Conservation (phyloP, 2,113 vertebrate genomes). For the Ceyx cyanopectus region DNA sequence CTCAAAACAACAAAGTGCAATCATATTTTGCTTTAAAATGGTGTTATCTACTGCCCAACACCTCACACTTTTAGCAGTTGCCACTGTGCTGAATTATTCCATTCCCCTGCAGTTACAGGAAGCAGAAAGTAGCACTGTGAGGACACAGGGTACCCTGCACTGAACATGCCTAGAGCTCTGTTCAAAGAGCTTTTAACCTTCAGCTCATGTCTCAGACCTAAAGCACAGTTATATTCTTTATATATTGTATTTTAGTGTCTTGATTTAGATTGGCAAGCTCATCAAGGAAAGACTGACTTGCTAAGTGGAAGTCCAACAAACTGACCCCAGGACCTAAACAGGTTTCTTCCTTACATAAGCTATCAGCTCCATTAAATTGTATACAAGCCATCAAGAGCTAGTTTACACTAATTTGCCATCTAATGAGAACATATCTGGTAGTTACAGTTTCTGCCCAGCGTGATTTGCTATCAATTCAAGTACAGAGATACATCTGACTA, state of each 20-base stretch:
- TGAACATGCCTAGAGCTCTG: neutral
- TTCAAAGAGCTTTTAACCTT: neutral
- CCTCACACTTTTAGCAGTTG: neutral
- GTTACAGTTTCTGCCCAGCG: neutral
- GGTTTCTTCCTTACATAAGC: neutral
- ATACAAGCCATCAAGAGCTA: neutral
- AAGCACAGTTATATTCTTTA: neutral
- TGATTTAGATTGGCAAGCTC: neutral
- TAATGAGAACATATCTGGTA: neutral
- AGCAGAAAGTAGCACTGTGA: neutral
- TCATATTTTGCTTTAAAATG: neutral
- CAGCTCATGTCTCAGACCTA: neutral
- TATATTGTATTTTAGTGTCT: neutral
- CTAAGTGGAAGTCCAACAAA: neutral
- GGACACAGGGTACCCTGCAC: neutral
- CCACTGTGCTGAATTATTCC: neutral
- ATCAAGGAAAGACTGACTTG: neutral
- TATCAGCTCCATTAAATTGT: neutral
- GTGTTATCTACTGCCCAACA: neutral
- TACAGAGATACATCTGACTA: neutral
- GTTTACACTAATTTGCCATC: neutral
- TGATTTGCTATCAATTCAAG: fast-evolving
- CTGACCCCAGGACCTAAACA: neutral
- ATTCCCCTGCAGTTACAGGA: neutral
- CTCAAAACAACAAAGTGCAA: neutral